phyloP scores from a whole-genome alignment of 2,888 invertebrate genomes.

The Lasioglossum zephyrum region DNA sequence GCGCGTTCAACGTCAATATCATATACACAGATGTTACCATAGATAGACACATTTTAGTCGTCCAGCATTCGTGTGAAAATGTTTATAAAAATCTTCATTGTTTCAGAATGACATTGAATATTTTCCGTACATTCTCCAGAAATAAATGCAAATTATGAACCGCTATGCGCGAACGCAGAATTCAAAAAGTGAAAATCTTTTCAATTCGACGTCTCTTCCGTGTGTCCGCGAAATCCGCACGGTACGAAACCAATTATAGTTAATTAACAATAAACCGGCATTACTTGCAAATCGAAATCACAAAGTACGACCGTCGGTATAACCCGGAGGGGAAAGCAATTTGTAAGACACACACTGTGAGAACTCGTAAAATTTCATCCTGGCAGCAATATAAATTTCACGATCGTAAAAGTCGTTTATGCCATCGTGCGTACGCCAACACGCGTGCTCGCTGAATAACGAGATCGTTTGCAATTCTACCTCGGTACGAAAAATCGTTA shows the following conservation, averaged over 20 bases:
- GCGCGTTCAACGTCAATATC: not conserved
- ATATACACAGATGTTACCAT: not conserved
- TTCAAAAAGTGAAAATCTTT: not conserved
- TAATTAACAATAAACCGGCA: constrained; percentile 13
- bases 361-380: constrained; percentile 59
- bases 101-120: not conserved
- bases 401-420: constrained; percentile 63
- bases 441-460: constrained; percentile 41
- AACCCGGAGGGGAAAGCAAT: constrained; percentile 44
- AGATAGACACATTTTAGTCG: not conserved
- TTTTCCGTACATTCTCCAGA: not conserved
- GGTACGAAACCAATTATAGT: not conserved
- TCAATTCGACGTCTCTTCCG: not conserved
- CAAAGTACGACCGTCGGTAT: constrained; percentile 24
- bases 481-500: constrained; percentile 47
- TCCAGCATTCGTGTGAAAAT: not conserved
- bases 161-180: not conserved
- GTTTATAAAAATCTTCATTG: no score
- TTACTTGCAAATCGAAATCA: constrained; percentile 10
- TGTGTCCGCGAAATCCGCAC: not conserved
- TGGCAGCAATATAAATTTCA: constrained; percentile 59
- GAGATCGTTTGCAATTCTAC: constrained; percentile 53
- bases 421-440: constrained; percentile 38
- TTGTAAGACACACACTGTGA: constrained; percentile 47
- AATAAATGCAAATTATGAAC: not conserved